These are phyloP conservation scores for Oryzias woworae DNA, from an alignment of 2,113 vertebrate genomes.

Conservation along the genomic window DNA sequence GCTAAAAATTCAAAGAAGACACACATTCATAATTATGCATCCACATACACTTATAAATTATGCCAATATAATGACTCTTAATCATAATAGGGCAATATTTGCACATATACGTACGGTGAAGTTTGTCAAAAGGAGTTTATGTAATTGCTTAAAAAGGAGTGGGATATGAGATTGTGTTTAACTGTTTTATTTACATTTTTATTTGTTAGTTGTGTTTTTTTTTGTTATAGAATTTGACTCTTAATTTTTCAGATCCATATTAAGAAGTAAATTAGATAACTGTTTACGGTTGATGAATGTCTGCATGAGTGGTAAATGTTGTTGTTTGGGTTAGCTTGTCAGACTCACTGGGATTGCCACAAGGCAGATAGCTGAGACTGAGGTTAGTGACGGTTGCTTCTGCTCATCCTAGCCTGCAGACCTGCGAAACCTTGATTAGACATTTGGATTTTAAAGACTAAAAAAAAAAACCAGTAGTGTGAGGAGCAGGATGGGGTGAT, in stretches of 20 bases:
- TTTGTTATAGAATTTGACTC: conserved; percentile 33
- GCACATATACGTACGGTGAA: too few relatives aligned
- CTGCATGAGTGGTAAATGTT: conserved; percentile 27
- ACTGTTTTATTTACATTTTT: conserved; percentile 19
- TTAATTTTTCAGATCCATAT: neutral
- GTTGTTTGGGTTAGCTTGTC: conserved; percentile 57
- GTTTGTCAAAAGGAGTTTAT: too few relatives aligned
- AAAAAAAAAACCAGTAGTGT: conserved; percentile 60
- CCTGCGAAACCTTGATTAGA: conserved; percentile 75
- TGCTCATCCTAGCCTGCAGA: conserved; percentile 57
- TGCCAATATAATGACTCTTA: too few relatives aligned
- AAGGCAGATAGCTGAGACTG: conserved; percentile 58
- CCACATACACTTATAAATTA: too few relatives aligned
- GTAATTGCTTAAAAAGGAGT: too few relatives aligned
- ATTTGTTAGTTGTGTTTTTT: conserved; percentile 56
- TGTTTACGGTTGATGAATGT: conserved; percentile 50
- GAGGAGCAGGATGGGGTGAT: conserved; percentile 58
- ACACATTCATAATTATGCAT: too few relatives aligned
- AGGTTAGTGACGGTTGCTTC: conserved; percentile 60
- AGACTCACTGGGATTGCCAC: conserved; percentile 55
- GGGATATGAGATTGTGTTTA: too few relatives aligned
- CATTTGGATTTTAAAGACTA: conserved; percentile 54
- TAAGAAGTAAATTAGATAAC: conserved; percentile 40
- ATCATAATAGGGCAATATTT: too few relatives aligned
- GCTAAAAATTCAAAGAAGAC: too few relatives aligned